Evolutionary conservation across 1,140 invertebrate species (phyloP).

Genomic region (Cydia pomonella): DNA sequence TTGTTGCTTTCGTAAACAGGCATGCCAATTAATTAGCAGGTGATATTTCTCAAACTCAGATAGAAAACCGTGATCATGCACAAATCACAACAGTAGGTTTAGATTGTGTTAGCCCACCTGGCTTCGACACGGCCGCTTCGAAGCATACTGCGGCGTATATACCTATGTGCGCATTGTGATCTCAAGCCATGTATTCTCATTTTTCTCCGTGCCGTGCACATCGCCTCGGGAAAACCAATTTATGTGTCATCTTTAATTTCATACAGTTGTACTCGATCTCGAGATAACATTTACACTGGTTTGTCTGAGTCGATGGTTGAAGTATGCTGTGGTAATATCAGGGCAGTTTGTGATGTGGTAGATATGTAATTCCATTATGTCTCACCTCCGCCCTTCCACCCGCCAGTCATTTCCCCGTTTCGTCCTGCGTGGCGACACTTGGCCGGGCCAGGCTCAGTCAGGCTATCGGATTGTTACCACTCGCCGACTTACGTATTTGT

Average conservation of each 20-base stretch:
- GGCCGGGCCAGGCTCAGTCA: conserved; percentile 50
- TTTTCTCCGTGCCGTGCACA: not conserved
- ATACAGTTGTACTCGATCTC: not conserved
- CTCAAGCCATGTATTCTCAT: conserved; percentile 55
- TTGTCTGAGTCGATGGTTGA: not conserved
- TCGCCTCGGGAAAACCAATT: not conserved
- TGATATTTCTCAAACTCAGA: not conserved
- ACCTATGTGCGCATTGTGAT: conserved; percentile 56
- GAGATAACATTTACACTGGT: not conserved
- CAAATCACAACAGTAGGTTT: not conserved
- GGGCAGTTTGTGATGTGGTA: conserved; percentile 60
- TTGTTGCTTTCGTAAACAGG: not conserved
- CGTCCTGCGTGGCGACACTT: conserved; percentile 71
- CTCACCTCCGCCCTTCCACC: conserved; percentile 67
- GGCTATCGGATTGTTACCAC: conserved; percentile 69
- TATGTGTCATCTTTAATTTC: not conserved
- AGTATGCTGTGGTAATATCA: not conserved
- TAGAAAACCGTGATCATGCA: conserved; percentile 7
- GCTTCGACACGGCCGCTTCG: conserved; percentile 16
- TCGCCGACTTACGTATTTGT: conserved; percentile 63
- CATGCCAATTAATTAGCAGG: not conserved
- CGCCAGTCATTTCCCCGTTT: conserved; percentile 53
- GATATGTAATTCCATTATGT: conserved; percentile 77
- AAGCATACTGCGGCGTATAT: conserved; percentile 39
- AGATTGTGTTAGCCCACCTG: conserved; percentile 14